Evolutionary conservation across 2,888 invertebrate genomes (phyloP).

Genomic region (Punctoribates punctum): DNA sequence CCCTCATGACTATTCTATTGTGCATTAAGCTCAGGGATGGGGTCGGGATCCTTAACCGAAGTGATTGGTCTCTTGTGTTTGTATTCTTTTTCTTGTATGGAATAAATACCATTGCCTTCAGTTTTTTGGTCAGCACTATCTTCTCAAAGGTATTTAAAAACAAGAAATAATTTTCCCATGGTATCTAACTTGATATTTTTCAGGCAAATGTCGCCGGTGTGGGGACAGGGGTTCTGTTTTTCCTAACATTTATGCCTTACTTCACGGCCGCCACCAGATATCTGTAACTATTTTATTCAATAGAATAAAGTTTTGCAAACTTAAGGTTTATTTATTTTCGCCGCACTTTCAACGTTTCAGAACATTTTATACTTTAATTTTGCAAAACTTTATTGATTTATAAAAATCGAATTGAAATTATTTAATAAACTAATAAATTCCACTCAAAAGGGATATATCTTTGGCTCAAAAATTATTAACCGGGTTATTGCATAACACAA

Average conservation of each 20-base stretch:
- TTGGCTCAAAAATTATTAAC: slow-evolving; percentile 44
- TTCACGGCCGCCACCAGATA: slow-evolving; percentile 54
- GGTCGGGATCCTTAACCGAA: slow-evolving; percentile 67
- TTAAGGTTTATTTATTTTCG: no score
- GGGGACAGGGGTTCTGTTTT: slow-evolving; percentile 58
- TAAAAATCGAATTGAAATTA: no score
- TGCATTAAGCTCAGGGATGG: slow-evolving; percentile 57
- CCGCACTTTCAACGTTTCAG: slow-evolving; percentile 53
- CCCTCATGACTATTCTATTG: slow-evolving; percentile 62
- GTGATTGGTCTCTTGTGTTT: slow-evolving; percentile 58
- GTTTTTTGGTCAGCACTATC: slow-evolving; percentile 46
- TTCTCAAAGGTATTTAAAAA: slow-evolving; percentile 49
- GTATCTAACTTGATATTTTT: no score
- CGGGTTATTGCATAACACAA: slow-evolving; percentile 55
- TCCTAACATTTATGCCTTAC: slow-evolving; percentile 55
- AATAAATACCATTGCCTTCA: slow-evolving; percentile 50
- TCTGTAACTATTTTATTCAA: slow-evolving; percentile 60
- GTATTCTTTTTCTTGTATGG: slow-evolving; percentile 61
- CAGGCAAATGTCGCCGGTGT: slow-evolving; percentile 61
- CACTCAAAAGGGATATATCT: slow-evolving; percentile 47
- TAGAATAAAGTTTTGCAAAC: background rate
- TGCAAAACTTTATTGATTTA: slow-evolving; percentile 64
- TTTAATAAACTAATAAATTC: background rate
- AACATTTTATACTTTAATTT: slow-evolving; percentile 76
- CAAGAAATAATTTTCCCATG: no score